Percentiles rank a stretch among this genome's conserved stretches.
Evolutionary conservation across 2,113 vertebrate genomes (phyloP).

Genomic region (Eolophus roseicapilla): DNA sequence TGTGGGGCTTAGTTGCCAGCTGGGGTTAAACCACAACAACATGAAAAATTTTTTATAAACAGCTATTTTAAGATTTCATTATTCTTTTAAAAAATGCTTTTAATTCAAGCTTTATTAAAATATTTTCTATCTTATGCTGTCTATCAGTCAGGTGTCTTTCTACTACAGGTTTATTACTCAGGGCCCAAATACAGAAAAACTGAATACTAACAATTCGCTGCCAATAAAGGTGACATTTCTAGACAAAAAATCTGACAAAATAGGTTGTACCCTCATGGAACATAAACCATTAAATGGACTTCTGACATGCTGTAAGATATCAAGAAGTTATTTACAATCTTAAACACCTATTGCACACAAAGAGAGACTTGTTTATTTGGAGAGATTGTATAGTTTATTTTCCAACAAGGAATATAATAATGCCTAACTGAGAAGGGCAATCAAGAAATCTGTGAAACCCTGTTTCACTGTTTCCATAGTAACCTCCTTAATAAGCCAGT

Average conservation of each 20-base stretch:
- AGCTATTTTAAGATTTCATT: background rate
- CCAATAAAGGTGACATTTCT: background rate
- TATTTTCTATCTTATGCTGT: background rate
- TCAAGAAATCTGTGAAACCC: slow-evolving; percentile 3
- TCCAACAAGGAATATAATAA: slow-evolving; percentile 17
- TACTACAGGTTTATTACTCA: background rate
- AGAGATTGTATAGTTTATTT: background rate
- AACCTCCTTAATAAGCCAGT: slow-evolving; percentile 18
- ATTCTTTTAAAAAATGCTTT: background rate
- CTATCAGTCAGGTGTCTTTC: background rate
- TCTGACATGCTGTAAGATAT: background rate
- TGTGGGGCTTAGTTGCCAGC: background rate
- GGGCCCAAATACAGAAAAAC: background rate
- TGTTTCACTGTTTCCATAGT: slow-evolving; percentile 55
- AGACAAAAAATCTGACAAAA: background rate
- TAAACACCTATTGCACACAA: background rate
- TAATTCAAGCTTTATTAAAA: background rate
- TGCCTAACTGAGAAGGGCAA: background rate
- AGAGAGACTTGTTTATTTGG: background rate
- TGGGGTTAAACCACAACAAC: background rate
- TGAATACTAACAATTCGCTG: background rate
- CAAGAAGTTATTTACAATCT: background rate
- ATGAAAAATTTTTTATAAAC: background rate
- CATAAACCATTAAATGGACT: background rate
- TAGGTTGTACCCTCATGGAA: background rate